Evolutionary conservation across 2,113 vertebrate genomes (phyloP).

Genomic region (Larimichthys polyactis): DNA sequence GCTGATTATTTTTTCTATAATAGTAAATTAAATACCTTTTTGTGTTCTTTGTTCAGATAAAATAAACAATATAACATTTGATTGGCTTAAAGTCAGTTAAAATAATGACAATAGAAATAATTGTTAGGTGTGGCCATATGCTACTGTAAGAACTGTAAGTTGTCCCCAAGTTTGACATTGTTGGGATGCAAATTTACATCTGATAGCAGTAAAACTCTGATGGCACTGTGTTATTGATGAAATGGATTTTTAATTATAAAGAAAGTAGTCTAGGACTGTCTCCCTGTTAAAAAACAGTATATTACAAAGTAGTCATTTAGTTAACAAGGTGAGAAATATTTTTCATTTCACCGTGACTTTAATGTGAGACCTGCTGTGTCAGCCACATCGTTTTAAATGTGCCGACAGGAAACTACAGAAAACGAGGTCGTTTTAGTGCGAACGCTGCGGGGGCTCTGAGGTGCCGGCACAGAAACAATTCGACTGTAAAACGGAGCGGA

Average conservation of each 20-base stretch:
- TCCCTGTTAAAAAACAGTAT: background rate
- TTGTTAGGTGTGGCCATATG: background rate
- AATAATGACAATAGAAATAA: background rate
- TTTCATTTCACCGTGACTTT: slow-evolving; percentile 39
- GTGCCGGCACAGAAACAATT: background rate
- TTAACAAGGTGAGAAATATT: slow-evolving; percentile 27
- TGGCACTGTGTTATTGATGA: background rate
- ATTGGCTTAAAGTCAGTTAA: background rate
- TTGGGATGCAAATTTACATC: background rate
- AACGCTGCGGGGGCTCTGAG: slow-evolving; percentile 18
- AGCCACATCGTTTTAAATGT: background rate
- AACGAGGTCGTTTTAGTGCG: slow-evolving; percentile 24
- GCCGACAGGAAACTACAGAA: slow-evolving; percentile 22
- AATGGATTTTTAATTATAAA: slow-evolving; percentile 13
- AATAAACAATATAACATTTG: background rate
- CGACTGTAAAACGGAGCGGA: slow-evolving; percentile 11
- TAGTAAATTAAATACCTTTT: background rate
- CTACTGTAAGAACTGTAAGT: background rate
- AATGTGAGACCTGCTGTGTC: slow-evolving; percentile 39
- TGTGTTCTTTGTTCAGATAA: background rate
- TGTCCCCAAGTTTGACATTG: background rate
- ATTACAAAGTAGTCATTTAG: slow-evolving; percentile 17
- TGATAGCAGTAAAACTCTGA: background rate
- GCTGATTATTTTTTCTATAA: background rate
- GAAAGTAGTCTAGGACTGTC: accelerated